phyloP scores from a whole-genome alignment of 2,113 vertebrate genomes.

The Hiodon tergisus region DNA sequence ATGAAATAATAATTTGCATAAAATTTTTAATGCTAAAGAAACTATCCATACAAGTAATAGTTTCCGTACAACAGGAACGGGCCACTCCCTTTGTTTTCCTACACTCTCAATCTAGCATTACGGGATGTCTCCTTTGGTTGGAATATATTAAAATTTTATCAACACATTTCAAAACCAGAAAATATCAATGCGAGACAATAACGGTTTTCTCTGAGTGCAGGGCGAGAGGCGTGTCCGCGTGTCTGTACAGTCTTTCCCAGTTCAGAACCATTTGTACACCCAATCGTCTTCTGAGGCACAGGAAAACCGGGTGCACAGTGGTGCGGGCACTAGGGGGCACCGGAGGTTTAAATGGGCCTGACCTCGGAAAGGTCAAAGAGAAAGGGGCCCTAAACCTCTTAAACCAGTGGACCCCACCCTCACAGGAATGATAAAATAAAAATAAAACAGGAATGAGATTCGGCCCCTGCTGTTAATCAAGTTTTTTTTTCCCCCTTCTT shows the following conservation, averaged over 20 bases:
- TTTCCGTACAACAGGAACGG: no score
- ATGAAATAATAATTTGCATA: no score
- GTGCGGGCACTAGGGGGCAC: conserved; percentile 81
- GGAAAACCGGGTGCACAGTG: neutral
- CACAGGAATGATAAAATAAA: conserved; percentile 19
- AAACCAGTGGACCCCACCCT: conserved; percentile 33
- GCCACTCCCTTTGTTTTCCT: no score
- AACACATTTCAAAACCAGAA: no score
- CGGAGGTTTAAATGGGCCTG: conserved; percentile 71
- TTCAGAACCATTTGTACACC: neutral
- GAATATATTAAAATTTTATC: no score
- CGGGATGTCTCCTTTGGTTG: no score
- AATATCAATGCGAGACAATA: no score
- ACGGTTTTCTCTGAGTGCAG: no score
- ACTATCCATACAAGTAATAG: no score
- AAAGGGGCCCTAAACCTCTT: conserved; percentile 42
- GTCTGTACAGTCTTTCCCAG: neutral
- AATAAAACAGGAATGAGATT: conserved; percentile 52
- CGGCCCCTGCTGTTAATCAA: conserved; percentile 52
- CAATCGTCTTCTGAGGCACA: no score
- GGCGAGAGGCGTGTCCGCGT: neutral
- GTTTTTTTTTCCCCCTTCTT: conserved; percentile 49
- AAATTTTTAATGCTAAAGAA: no score
- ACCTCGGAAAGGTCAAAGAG: conserved; percentile 56
- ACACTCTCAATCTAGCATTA: no score